Evolutionary conservation across 2,888 invertebrate genomes (phyloP).

Genomic region (Polydrusus cervinus): DNA sequence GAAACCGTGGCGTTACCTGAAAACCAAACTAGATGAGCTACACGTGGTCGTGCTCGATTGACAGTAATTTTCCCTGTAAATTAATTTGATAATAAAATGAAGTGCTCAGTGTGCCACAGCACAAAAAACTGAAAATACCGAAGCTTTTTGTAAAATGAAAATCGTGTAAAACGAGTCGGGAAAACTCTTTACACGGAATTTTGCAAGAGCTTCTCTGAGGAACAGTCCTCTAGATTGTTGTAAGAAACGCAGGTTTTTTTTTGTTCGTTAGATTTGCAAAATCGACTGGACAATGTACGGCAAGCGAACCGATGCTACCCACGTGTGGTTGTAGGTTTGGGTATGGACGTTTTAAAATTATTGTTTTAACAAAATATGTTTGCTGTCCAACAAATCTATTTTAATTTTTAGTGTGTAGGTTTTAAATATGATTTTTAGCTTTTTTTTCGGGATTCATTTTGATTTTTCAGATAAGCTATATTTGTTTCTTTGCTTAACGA

Average conservation of each 20-base stretch:
- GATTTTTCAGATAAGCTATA: too few relatives aligned
- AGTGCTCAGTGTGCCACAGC: constrained; percentile 65
- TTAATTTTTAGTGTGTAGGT: too few relatives aligned
- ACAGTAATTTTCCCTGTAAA: constrained; percentile 69
- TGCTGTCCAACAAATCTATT: too few relatives aligned
- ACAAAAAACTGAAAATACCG: constrained; percentile 31
- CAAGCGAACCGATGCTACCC: too few relatives aligned
- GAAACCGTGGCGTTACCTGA: constrained; percentile 85
- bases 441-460: too few relatives aligned
- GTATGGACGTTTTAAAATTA: too few relatives aligned
- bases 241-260: background rate
- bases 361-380: too few relatives aligned
- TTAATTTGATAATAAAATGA: constrained; percentile 59
- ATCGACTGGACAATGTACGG: too few relatives aligned
- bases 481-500: too few relatives aligned
- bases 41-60: constrained; percentile 85
- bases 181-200: constrained; percentile 40
- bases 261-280: too few relatives aligned
- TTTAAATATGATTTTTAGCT: too few relatives aligned
- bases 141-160: constrained; percentile 32
- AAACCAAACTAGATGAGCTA: constrained; percentile 73
- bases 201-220: constrained; percentile 15
- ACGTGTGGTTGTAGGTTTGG: too few relatives aligned
- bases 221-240: constrained; percentile 42
- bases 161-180: constrained; percentile 39